Base-by-base conservation (phyloP, 2,888 invertebrate species). In the Thymelicus sylvestris region DNA sequence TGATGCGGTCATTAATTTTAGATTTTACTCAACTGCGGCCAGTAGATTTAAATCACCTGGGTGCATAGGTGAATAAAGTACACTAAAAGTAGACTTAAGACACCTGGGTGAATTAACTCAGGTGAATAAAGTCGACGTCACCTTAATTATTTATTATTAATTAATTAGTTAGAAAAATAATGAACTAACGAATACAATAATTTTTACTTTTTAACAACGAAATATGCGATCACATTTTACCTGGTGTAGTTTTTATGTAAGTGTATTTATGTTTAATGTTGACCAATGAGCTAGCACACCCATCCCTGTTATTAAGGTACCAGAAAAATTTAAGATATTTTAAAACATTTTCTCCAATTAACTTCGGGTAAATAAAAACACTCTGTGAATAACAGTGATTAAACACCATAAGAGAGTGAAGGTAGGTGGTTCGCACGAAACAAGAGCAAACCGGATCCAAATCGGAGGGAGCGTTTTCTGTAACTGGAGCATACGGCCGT, bases 401-500 rank as follows among this genome's bases (percentile, higher is more conserved):
- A 89, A 89, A 87, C 85, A 83, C 84, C 86, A 88, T 87, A 86
- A 88, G 85, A 86, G 86, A 91, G 90, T 87, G 88, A 86, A 89
- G 86, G 89, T 86, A 83, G 80, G 79, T 79, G 77, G 81, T 85
- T 85, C 84, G 83, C 85, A 85, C 83, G 87, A 89, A 90, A 91
- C 89, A 83, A 86, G 87, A 89, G 82, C 86, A 83, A 91, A 92
- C 92, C 92, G 92, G 93, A 91, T 92, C 85, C 88, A 85, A 88
- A 87, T 85, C 86, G 79, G 86, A 85, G 89, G 91, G 90, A 87
- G 86, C 86, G 86, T 86, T 89, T 86, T 87, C 88, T 86, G 92
- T 90, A 93, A 93, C 92, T 93, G 91, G 93, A 93, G 92, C 93
- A 91, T 82, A 79, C 86, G 80, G 83, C 80, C 86, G 87, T 85